Evolutionary conservation across 2,888 invertebrate genomes (phyloP).

Genomic region (Drosophila histrio): DNA sequence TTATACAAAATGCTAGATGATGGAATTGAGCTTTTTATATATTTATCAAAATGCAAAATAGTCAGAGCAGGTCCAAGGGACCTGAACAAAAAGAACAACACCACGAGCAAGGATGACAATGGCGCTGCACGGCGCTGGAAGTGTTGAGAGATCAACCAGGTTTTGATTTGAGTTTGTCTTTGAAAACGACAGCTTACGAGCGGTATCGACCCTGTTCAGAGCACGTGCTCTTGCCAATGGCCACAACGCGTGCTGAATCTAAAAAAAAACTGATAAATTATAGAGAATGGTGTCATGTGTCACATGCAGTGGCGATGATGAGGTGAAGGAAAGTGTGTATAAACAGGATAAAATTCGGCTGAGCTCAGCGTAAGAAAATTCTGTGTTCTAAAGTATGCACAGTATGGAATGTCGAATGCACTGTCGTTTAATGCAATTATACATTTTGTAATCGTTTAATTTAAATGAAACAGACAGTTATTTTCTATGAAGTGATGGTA

Average conservation of each 20-base stretch:
- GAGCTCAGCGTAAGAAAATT: background rate
- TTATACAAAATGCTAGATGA: constrained; percentile 60
- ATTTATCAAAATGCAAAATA: constrained; percentile 59
- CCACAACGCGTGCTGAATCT: constrained; percentile 56
- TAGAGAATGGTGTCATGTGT: constrained; percentile 52
- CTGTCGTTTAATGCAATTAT: too few relatives aligned
- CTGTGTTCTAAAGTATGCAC: background rate
- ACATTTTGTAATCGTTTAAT: too few relatives aligned
- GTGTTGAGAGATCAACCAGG: constrained; percentile 22
- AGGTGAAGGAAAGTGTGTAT: background rate
- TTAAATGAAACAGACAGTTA: too few relatives aligned
- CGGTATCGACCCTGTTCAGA: constrained; percentile 6
- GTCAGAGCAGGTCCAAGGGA: constrained; percentile 3
- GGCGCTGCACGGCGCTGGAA: background rate
- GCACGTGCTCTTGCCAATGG: constrained; percentile 52
- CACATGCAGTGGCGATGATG: constrained; percentile 21
- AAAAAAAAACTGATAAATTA: constrained; percentile 66
- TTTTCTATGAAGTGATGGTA: too few relatives aligned
- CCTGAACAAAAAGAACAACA: background rate
- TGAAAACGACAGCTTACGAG: background rate
- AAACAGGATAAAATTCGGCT: background rate
- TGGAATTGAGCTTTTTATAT: constrained; percentile 57
- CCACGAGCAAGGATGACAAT: background rate
- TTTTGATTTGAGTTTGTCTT: constrained; percentile 26
- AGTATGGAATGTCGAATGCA: too few relatives aligned